These are phyloP conservation scores for Bombus superbus DNA, from an alignment of 1,140 invertebrate genomes.

Conservation along the genomic window DNA sequence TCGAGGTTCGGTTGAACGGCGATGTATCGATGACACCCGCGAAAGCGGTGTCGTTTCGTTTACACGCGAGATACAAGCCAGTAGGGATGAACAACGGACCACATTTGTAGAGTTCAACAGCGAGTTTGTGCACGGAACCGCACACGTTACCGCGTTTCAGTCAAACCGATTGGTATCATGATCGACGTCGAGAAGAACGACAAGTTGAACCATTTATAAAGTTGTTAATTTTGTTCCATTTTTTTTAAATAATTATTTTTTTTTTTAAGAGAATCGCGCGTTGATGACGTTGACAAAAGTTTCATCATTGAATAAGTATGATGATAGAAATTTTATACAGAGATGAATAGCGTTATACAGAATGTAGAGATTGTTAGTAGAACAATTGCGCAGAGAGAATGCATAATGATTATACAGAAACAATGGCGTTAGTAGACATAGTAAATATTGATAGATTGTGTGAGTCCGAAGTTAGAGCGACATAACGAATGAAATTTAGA, in stretches of 20 bases:
- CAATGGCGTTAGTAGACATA: neutral
- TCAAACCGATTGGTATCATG: constrained; percentile 34
- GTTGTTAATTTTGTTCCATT: neutral
- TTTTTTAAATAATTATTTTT: neutral
- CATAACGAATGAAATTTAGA: neutral
- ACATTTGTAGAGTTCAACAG: constrained; percentile 58
- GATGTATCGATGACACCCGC: constrained; percentile 66
- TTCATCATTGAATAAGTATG: neutral
- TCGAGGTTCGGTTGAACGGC: constrained; percentile 48
- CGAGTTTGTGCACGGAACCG: constrained; percentile 60
- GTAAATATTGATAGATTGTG: neutral
- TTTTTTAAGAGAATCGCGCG: neutral
- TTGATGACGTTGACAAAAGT: neutral
- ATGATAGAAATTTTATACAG: neutral
- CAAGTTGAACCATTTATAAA: neutral
- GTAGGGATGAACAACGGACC: constrained; percentile 5
- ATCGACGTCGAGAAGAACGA: neutral
- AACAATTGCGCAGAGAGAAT: too few relatives aligned
- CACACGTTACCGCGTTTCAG: constrained; percentile 43
- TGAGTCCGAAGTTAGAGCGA: neutral
- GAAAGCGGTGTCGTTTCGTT: constrained; percentile 65
- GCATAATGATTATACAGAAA: too few relatives aligned
- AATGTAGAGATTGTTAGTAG: too few relatives aligned
- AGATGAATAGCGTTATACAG: neutral
- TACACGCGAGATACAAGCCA: constrained; percentile 52